Evolutionary conservation across 2,888 invertebrate genomes (phyloP).

Genomic region (Trachelus troglodyta): DNA sequence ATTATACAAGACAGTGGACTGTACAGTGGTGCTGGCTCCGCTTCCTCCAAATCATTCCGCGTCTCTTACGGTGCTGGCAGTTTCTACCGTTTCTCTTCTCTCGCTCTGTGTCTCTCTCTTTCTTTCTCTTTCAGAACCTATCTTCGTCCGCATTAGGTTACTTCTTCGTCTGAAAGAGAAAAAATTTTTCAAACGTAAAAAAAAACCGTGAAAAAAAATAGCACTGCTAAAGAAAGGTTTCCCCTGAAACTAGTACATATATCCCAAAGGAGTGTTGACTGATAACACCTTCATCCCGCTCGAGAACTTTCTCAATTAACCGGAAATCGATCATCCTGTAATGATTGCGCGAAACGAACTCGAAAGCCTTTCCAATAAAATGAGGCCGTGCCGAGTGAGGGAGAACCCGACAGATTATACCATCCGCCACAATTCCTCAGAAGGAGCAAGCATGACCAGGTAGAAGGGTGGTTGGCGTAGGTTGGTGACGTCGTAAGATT

Average conservation of each 20-base stretch:
- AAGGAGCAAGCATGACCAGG: neutral
- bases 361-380: neutral
- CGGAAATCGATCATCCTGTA: neutral
- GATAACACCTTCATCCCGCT: neutral
- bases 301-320: neutral
- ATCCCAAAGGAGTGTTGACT: neutral
- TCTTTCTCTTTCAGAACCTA: neutral
- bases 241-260: neutral
- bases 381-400: neutral
- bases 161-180: neutral
- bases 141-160: neutral
- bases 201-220: neutral
- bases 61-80: neutral
- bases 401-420: neutral
- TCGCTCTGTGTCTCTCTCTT: conserved; percentile 1
- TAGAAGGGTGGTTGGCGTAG: neutral
- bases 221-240: neutral
- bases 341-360: neutral
- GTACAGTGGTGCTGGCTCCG: conserved; percentile 30
- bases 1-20: conserved; percentile 22
- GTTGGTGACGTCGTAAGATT: neutral
- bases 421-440: neutral
- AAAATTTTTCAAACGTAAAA: neutral
- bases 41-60: conserved; percentile 6
- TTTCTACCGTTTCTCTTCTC: neutral